Evolutionary conservation across 2,888 invertebrate species (phyloP), one percentile per base, ranked within the genome.

Genomic region (Metellina segmentata): DNA sequence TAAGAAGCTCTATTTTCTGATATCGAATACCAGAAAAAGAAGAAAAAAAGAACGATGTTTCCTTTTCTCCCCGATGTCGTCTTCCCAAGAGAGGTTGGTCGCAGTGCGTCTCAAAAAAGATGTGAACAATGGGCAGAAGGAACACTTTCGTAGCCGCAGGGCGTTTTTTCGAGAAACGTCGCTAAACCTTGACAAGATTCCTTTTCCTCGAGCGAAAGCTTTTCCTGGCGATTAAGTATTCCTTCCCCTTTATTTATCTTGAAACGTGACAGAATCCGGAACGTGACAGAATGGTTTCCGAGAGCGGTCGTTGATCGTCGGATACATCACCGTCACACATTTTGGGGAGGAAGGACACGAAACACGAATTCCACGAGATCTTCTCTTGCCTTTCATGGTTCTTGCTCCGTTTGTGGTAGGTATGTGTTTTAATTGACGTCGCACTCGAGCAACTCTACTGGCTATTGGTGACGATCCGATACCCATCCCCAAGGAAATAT

Each of bases 141-240:
- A 61, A 61, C 7, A 9, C 61, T 61, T 61, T 61, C 61, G 6
- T 61, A 1, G 61, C 61, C 61, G 61, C 61, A 5, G 16, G 61
- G 61, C 61, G 61, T 61, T 61, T 77, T 79, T 79, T 79, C 34
- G 79, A 61, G 79, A 79, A 79, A 79, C 61, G 79, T 79, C 79
- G 79, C 79, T 79, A 79, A 79, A 79, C 79, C 61, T 79, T 79
- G 79, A 69, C 53, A 79, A 20, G 79, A 79, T 79, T 79, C 79
- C 79, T 79, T 5, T 79, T 61, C 53, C 20, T 16, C 11, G 61
- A 61, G 79, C 77, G 79, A 77, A 49, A 13, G 48, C 16, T 77
- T n/a, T 51, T 16, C 61, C 61, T 61, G 11, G 13, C 79, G 53
- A 53, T 79, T 53, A 79, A 49, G 20, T 79, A 69, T 79, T 77